Evolutionary conservation across 2,888 invertebrate genomes (phyloP), one percentile per base, ranked within the genome.

Genomic region (Autographa gamma): DNA sequence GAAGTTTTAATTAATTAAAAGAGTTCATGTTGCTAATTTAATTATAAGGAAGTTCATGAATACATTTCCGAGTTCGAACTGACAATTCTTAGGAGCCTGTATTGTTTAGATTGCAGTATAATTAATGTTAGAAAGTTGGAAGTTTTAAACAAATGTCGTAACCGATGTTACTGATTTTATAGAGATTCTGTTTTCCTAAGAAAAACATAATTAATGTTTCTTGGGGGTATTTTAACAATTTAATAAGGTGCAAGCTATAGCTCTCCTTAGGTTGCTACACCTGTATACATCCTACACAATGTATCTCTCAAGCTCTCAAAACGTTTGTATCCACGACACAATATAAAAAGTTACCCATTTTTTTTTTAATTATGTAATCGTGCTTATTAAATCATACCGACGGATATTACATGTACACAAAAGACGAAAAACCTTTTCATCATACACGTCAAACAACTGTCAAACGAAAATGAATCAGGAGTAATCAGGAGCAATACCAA

Each of bases 1-100:
- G 64, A 86, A 86, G 74, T 86, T 86, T 85, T 82, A 82, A 85
- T 86, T 85, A 88, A 88, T 88, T 85, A 80, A 73, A 74, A 65
- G 79, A 84, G 76, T 88, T 87, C 70, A 67, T 73, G 76, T 77
- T 76, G 72, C 72, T 80, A 83, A 86, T 85, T 86, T 83, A 86
- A 86, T 86, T 80, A 82, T 71, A 76, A 69, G 63, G 41, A 76
- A 82, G 80, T 81, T 86, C 74, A 62, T 76, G 61, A 86, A 86
- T 82, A 77, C 81, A 77, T 82, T 83, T 73, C 74, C 63, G 56
- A 34, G 73, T 79, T 72, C 58, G 73, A 80, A 83, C 81, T 80
- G 78, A 66, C 71, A 73, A 74, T 83, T 74, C 74, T 78, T 76
- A 52, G n/a, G 41, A 77, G 59, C 38, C 66, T 60, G 31, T 63